Evolutionary conservation across 1,140 invertebrate species (phyloP).

Genomic region (Drosophila parvula): DNA sequence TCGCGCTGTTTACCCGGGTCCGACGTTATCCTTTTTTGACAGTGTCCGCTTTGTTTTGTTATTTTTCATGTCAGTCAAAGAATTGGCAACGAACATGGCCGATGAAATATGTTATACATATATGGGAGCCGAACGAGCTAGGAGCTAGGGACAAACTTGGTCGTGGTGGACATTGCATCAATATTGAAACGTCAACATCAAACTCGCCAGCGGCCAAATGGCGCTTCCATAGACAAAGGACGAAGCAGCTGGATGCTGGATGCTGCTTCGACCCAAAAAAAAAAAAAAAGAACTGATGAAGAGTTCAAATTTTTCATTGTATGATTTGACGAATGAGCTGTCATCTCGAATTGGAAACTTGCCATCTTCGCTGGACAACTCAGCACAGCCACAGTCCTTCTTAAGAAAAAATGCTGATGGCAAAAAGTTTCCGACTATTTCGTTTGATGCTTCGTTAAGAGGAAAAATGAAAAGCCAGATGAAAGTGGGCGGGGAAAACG

Average conservation of each 20-base stretch:
- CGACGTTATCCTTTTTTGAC: constrained; percentile 69
- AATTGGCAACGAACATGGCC: constrained; percentile 79
- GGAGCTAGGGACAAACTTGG: constrained; percentile 42
- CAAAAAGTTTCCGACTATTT: constrained; percentile 71
- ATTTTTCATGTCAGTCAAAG: constrained; percentile 81
- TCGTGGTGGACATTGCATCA: constrained; percentile 74
- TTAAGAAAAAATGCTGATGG: constrained; percentile 37
- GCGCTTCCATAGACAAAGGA: constrained; percentile 43
- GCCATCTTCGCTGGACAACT: constrained; percentile 28
- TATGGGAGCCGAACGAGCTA: constrained; percentile 19
- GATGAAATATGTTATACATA: constrained; percentile 71
- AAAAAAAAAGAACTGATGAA: constrained; percentile 78
- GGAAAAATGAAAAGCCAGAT: constrained; percentile 46
- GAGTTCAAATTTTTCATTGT: constrained; percentile 82
- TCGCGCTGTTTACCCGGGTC: constrained; percentile 58
- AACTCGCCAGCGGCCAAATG: constrained; percentile 76
- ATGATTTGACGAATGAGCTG: constrained; percentile 82
- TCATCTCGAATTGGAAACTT: constrained; percentile 79
- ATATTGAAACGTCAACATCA: constrained; percentile 83
- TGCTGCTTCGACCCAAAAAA: constrained; percentile 63
- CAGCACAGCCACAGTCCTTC: constrained; percentile 61
- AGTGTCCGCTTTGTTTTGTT: constrained; percentile 77
- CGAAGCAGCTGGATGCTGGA: constrained; percentile 16
- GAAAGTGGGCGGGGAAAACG: constrained; percentile 4
- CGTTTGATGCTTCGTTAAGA: constrained; percentile 68